Evolutionary conservation across 2,797 vertebrate genomes (phyloP).

Genomic region (Scolopax rusticola): DNA sequence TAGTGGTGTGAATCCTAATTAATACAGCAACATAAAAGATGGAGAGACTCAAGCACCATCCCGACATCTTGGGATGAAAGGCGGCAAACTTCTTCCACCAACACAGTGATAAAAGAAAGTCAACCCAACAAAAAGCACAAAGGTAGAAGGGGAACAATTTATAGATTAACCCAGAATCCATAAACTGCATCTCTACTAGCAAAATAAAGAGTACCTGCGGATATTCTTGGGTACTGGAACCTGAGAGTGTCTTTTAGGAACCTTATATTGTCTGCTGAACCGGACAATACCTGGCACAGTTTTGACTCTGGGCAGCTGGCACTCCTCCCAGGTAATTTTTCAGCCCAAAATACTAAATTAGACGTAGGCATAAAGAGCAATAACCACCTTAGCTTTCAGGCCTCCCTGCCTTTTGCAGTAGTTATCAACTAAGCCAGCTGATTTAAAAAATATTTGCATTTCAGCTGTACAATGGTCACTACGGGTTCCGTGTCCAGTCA

Average conservation of each 20-base stretch:
- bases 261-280: background rate
- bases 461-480: background rate
- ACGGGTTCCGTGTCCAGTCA: background rate
- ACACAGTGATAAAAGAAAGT: background rate
- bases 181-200: background rate
- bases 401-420: background rate
- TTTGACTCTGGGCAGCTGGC: background rate
- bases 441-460: background rate
- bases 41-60: background rate
- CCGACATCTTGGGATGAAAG: background rate
- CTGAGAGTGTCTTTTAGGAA: background rate
- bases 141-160: background rate
- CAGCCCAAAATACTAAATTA: background rate
- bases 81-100: background rate
- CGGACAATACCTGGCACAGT: background rate
- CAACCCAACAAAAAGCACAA: background rate
- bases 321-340: background rate
- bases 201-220: background rate
- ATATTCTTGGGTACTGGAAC: background rate
- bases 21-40: background rate
- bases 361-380: background rate
- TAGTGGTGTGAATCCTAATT: background rate
- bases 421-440: background rate
- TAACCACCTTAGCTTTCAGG: background rate
- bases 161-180: background rate